These are phyloP conservation scores for Drosophila triauraria DNA, from an alignment of 1,140 invertebrate genomes.

Conservation along the genomic window DNA sequence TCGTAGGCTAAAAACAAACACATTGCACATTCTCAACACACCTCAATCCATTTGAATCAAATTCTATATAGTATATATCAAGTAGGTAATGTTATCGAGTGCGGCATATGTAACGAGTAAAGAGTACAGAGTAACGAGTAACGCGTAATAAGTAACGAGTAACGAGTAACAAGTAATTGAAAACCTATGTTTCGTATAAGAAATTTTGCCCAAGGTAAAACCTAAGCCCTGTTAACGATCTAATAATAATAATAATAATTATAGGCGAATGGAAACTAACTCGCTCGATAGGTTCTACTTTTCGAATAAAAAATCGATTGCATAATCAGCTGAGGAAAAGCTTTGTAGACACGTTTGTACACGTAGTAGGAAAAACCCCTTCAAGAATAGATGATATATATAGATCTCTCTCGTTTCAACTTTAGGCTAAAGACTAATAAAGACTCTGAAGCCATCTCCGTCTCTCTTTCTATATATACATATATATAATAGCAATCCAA, in stretches of 20 bases:
- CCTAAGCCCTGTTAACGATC: constrained; percentile 20
- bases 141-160: background rate
- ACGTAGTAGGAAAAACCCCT: constrained; percentile 9
- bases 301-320: constrained; percentile 24
- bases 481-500: constrained; percentile 26
- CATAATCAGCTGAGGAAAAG: constrained; percentile 42
- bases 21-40: constrained; percentile 16
- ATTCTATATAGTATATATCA: constrained; percentile 68
- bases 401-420: constrained; percentile 45
- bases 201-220: constrained; percentile 42
- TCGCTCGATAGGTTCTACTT: constrained; percentile 29
- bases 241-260: constrained; percentile 10
- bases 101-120: constrained; percentile 6
- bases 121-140: background rate
- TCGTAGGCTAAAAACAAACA: constrained; percentile 60
- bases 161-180: constrained; percentile 3
- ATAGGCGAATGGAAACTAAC: constrained; percentile 4
- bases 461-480: constrained; percentile 51
- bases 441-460: constrained; percentile 52
- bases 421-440: constrained; percentile 50
- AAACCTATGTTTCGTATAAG: constrained; percentile 25
- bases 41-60: constrained; percentile 38
- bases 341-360: constrained; percentile 30
- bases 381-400: constrained; percentile 10
- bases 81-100: constrained; percentile 32